These are phyloP conservation scores for Stigmatopora argus DNA, from an alignment of 2,113 vertebrate genomes.

Conservation along the genomic window DNA sequence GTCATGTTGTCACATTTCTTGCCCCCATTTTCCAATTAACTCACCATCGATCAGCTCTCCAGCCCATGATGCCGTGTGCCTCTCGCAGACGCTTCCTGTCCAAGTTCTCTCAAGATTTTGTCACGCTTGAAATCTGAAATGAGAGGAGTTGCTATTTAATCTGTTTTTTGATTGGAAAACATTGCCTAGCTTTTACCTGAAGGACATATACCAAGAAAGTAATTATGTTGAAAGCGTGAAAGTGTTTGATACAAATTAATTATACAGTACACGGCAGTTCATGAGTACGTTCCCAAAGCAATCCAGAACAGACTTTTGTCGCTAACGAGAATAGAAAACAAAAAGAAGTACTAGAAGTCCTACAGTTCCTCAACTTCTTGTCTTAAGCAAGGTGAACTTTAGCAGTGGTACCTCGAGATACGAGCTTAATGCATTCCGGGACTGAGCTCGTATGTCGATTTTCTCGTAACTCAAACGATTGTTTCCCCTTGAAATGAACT, in stretches of 20 bases:
- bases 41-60: slow-evolving; percentile 48
- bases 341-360: background rate
- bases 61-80: slow-evolving; percentile 27
- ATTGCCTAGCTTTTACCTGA: background rate
- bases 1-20: slow-evolving; percentile 63
- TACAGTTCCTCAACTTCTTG: background rate
- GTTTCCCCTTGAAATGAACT: too few relatives aligned
- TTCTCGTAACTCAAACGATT: too few relatives aligned
- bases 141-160: background rate
- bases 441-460: too few relatives aligned
- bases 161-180: too few relatives aligned
- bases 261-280: too few relatives aligned
- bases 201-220: background rate
- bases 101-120: slow-evolving; percentile 27
- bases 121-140: slow-evolving; percentile 10
- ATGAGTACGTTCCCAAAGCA: too few relatives aligned
- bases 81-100: slow-evolving; percentile 45
- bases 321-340: background rate
- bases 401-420: background rate
- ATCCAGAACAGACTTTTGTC: background rate
- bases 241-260: too few relatives aligned
- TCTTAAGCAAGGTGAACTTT: slow-evolving; percentile 1
- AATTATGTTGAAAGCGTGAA: too few relatives aligned
- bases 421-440: too few relatives aligned
- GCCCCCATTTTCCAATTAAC: slow-evolving; percentile 63